Percentiles rank a stretch among this genome's conserved stretches.
These are phyloP conservation scores for Podarcis siculus DNA, from an alignment of 2,797 vertebrate genomes.

Conservation along the genomic window DNA sequence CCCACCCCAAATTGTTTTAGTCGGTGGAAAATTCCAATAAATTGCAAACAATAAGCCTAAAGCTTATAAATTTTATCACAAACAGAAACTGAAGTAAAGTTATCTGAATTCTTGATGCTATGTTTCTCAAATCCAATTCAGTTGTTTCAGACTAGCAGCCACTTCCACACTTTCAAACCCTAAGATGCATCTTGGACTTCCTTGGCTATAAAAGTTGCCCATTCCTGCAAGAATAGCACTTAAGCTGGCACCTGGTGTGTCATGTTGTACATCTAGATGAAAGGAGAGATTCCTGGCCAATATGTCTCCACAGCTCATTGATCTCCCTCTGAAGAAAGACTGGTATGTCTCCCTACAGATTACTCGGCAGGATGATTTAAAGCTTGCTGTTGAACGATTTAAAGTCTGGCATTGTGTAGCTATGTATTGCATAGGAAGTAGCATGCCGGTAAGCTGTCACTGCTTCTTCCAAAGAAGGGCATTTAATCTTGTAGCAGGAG, in stretches of 20 bases:
- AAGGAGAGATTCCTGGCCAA: conserved; percentile 73
- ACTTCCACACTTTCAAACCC: conserved; percentile 68
- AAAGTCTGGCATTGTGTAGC: conserved; percentile 69
- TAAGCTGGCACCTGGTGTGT: conserved; percentile 70
- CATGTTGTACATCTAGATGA: conserved; percentile 72
- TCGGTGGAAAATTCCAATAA: not conserved
- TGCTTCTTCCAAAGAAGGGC: conserved; percentile 56
- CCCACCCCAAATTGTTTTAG: not conserved
- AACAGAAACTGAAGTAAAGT: conserved; percentile 34
- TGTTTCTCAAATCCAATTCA: conserved; percentile 58
- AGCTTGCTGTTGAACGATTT: conserved; percentile 75
- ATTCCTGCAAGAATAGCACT: conserved; percentile 64
- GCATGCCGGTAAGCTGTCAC: conserved; percentile 60
- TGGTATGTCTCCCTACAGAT: conserved; percentile 75
- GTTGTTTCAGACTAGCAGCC: conserved; percentile 62
- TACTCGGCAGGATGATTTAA: conserved; percentile 75
- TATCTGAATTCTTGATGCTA: conserved; percentile 44
- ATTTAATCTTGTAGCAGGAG: conserved; percentile 54
- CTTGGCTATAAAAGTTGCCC: conserved; percentile 60
- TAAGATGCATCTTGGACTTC: conserved; percentile 40
- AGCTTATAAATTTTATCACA: not conserved
- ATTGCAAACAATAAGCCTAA: not conserved
- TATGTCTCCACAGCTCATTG: conserved; percentile 78
- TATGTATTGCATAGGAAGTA: conserved; percentile 56
- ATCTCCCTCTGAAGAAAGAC: conserved; percentile 76